Evolutionary conservation across 2,888 invertebrate species (phyloP), one percentile per base, ranked within the genome.

Genomic region (Glyphotaelius pellucidus): DNA sequence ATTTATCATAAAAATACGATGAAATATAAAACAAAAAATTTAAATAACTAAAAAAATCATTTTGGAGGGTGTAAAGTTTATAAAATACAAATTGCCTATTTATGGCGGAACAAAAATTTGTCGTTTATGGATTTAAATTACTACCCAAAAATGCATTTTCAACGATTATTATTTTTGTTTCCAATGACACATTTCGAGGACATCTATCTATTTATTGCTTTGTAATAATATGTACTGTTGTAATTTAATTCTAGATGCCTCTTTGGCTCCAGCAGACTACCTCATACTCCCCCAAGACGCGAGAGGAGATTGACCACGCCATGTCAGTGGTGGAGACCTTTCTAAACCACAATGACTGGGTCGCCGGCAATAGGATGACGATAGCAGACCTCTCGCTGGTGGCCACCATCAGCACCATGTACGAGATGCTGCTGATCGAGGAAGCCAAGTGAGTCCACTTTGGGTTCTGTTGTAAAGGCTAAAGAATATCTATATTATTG

Each of bases 311-410:
- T 25, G 88, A 67, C 88, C 19, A 19, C 67, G 67, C 88, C n/a
- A 79, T 89, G 88, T 95, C 94, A 42, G 94, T 95, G 92, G 94
- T 96, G 12, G 95, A 96, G 93, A 94, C 94, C 4, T 95, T 96
- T 93, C 94, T 97, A 4, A 95, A 95, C 0, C 95, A 95, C 14
- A 95, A 94, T 9, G 94, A 95, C 12, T 97, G 96, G 95, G 95
- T 96, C 35, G 97, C 96, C 30, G 97, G 97, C 0, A 95, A 97
- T 83, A 94, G 95, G 80, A 92, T 97, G 32, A 97, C 97, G 0
- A 94, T 97, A 35, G 97, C 97, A 30, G 97, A 97, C 94, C 95
- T 97, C 89, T 95, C 96, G 93, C 95, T 97, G 80, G 95, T 95
- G 3, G 95, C 96, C 19, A 95, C 95, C 15, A 95, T 97, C 35